Evolutionary conservation across 2,888 invertebrate genomes (phyloP).

Genomic region (Ichneumoninae sp.): DNA sequence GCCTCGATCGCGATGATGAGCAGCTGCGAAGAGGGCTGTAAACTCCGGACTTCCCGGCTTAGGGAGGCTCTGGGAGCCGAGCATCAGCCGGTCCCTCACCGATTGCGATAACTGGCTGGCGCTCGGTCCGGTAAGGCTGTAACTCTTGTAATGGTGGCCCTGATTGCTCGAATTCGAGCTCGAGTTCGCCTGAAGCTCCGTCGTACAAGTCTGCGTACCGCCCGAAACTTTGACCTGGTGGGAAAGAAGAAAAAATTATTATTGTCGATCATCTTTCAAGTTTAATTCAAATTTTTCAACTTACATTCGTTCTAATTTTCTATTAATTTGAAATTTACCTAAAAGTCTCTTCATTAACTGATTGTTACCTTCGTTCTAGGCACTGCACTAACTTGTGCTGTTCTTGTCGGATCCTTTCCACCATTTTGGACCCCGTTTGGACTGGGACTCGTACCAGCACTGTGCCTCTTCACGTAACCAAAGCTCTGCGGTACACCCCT

Average conservation of each 20-base stretch:
- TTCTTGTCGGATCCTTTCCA: conserved; percentile 85
- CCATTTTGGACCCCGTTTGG: conserved; percentile 84
- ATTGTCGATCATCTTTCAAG: not conserved
- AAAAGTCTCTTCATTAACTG: not conserved
- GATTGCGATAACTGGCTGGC: conserved; percentile 95
- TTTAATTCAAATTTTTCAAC: not conserved
- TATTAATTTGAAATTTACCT: not conserved
- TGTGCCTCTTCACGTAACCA: conserved; percentile 92
- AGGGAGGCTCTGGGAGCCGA: conserved; percentile 94
- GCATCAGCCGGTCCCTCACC: conserved; percentile 92
- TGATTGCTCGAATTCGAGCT: conserved; percentile 73
- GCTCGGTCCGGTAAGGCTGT: conserved; percentile 93
- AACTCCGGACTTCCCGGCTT: conserved; percentile 91
- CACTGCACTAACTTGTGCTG: conserved; percentile 94
- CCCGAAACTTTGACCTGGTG: conserved; percentile 92
- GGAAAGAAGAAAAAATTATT: not conserved
- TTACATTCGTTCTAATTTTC: not conserved
- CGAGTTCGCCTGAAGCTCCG: conserved; percentile 88
- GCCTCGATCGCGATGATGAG: conserved; percentile 81
- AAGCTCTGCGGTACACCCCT: conserved; percentile 92
- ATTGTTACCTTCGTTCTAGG: conserved; percentile 90
- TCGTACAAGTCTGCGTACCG: conserved; percentile 94
- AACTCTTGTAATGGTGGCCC: conserved; percentile 92
- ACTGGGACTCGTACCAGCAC: conserved; percentile 85
- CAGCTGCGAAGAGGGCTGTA: conserved; percentile 86